Percentiles rank a stretch among this genome's conserved stretches.
These are phyloP conservation scores for Thinocorus orbignyianus DNA, from an alignment of 2,113 vertebrate genomes.

Conservation along the genomic window DNA sequence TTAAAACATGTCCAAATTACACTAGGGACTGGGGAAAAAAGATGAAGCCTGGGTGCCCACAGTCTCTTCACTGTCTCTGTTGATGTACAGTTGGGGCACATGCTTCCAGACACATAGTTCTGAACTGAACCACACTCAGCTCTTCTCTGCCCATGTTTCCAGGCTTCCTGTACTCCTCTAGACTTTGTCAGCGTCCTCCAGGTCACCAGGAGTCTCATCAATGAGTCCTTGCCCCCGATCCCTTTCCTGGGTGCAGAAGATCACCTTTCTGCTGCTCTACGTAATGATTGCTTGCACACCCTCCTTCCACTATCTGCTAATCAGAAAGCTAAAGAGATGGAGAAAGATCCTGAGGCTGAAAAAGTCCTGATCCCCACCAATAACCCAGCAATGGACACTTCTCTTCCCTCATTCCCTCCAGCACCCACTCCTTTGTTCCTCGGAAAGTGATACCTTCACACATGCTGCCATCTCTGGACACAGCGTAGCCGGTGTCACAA, in stretches of 20 bases:
- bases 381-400: background rate
- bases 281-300: background rate
- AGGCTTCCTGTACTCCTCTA: background rate
- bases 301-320: background rate
- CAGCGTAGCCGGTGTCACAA: conserved; percentile 80
- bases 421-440: background rate
- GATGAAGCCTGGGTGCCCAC: background rate
- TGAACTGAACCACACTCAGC: background rate
- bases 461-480: conserved; percentile 78
- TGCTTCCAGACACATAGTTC: background rate
- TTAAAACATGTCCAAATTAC: background rate
- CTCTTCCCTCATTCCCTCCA: background rate
- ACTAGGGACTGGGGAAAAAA: background rate
- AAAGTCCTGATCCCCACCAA: background rate
- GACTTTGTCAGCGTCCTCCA: background rate
- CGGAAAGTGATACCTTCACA: conserved; percentile 83
- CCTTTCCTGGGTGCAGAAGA: background rate
- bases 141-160: background rate
- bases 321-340: background rate
- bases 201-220: background rate
- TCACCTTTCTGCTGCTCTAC: background rate
- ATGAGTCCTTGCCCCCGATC: background rate
- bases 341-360: background rate
- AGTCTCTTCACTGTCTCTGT: background rate
- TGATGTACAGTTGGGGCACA: background rate